Percentiles rank a stretch among this genome's conserved stretches.
These are phyloP conservation scores for Buathra laborator DNA, from an alignment of 2,888 invertebrate species.

Conservation along the genomic window DNA sequence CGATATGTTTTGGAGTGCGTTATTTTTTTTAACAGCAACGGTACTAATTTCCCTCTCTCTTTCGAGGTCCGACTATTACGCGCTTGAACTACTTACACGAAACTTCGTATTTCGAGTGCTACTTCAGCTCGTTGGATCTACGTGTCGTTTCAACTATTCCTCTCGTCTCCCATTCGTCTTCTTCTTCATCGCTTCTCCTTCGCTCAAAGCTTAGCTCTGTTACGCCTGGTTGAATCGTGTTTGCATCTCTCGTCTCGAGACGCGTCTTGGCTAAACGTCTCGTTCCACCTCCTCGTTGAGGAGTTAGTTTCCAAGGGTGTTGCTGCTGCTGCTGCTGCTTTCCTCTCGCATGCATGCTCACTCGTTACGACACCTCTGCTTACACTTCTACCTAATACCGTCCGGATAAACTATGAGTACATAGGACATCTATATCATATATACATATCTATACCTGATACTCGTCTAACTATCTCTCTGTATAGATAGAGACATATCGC, in stretches of 20 bases:
- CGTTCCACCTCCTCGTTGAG: constrained; percentile 25
- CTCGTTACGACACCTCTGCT: constrained; percentile 63
- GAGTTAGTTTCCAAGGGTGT: constrained; percentile 68
- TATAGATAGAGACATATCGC: constrained; percentile 10
- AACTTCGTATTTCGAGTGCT: neutral
- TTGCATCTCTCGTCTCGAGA: constrained; percentile 56
- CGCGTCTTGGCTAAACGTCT: constrained; percentile 25
- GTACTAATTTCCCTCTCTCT: constrained; percentile 1
- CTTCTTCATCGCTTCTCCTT: constrained; percentile 31
- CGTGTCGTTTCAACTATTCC: constrained; percentile 29
- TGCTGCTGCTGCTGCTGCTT: constrained; percentile 25
- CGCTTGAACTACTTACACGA: constrained; percentile 40
- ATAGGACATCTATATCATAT: constrained; percentile 28
- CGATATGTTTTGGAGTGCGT: too few species aligned
- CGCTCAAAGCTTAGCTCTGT: constrained; percentile 53
- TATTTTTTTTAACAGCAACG: neutral
- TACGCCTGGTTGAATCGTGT: constrained; percentile 54
- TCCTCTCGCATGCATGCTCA: constrained; percentile 55
- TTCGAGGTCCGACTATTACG: constrained; percentile 51
- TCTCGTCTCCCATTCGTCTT: constrained; percentile 4
- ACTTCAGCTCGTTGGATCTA: constrained; percentile 29
- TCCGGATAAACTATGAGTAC: constrained; percentile 46
- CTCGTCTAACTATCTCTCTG: neutral
- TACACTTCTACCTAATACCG: constrained; percentile 30
- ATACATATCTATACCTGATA: constrained; percentile 2